Evolutionary conservation across 1,140 invertebrate genomes (phyloP).

Genomic region (Maniola jurtina): DNA sequence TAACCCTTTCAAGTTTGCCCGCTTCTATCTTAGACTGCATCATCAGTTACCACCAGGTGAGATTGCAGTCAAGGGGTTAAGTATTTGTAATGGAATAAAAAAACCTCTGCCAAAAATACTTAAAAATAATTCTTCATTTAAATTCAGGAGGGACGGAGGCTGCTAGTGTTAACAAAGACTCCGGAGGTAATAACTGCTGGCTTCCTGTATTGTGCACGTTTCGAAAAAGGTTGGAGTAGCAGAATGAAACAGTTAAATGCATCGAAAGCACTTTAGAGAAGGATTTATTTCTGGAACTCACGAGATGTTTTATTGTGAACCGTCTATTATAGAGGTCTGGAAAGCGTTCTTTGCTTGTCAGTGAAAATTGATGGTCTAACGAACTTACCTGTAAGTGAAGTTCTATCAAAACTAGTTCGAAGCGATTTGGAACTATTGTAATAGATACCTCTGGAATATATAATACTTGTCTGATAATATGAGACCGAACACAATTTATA

Average conservation of each 20-base stretch:
- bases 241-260: slow-evolving; percentile 45
- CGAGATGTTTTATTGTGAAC: slow-evolving; percentile 22
- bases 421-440: too few species aligned
- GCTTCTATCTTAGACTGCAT: too few species aligned
- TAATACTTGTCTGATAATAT: too few species aligned
- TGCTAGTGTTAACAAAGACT: slow-evolving; percentile 63
- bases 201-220: slow-evolving; percentile 47
- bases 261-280: slow-evolving; percentile 35
- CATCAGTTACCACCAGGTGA: too few species aligned
- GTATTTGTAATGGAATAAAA: slow-evolving; percentile 54
- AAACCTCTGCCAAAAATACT: slow-evolving; percentile 75
- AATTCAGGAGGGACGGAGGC: slow-evolving; percentile 67
- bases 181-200: slow-evolving; percentile 63
- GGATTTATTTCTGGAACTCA: slow-evolving; percentile 24
- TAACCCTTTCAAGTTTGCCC: too few species aligned
- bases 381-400: too few species aligned
- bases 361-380: too few species aligned
- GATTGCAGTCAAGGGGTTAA: too few species aligned
- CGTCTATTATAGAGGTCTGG: background rate
- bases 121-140: slow-evolving; percentile 78
- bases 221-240: slow-evolving; percentile 49
- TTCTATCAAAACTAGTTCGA: too few species aligned
- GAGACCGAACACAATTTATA: too few species aligned
- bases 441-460: too few species aligned
- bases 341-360: background rate